Percentiles rank a stretch among this genome's conserved stretches.
Conservation (phyloP, 2,888 invertebrate genomes). For the Thymelicus sylvestris region DNA sequence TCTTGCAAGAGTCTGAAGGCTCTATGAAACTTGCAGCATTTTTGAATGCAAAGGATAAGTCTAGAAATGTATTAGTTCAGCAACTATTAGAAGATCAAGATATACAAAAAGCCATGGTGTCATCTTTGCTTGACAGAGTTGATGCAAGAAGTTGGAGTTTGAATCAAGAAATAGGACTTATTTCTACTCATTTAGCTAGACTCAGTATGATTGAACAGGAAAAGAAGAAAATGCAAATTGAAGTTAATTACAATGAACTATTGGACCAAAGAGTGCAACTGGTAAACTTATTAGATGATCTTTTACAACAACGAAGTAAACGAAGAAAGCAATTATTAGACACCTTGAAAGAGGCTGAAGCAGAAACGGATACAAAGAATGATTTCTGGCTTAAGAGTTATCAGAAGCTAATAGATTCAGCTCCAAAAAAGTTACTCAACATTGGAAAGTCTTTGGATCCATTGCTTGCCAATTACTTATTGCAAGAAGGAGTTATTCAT, state of each 20-base stretch:
- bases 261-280: slow-evolving; percentile 88
- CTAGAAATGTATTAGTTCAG: slow-evolving; percentile 84
- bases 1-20: slow-evolving; percentile 84
- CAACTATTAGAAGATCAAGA: slow-evolving; percentile 88
- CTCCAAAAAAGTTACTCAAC: slow-evolving; percentile 87
- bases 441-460: slow-evolving; percentile 87
- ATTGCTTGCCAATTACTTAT: slow-evolving; percentile 87
- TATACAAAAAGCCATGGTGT: slow-evolving; percentile 89
- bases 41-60: slow-evolving; percentile 86
- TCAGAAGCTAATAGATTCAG: slow-evolving; percentile 91
- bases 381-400: slow-evolving; percentile 93
- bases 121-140: slow-evolving; percentile 88
- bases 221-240: slow-evolving; percentile 87
- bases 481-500: slow-evolving; percentile 90
- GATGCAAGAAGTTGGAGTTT: slow-evolving; percentile 91
- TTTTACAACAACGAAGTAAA: slow-evolving; percentile 88
- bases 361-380: slow-evolving; percentile 72
- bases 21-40: slow-evolving; percentile 85
- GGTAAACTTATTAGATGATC: slow-evolving; percentile 87
- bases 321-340: slow-evolving; percentile 87
- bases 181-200: slow-evolving; percentile 88
- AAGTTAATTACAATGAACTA: slow-evolving; percentile 89
- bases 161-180: slow-evolving; percentile 89
- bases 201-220: slow-evolving; percentile 90
- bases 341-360: slow-evolving; percentile 90